Percentiles rank a stretch among this genome's conserved stretches.
These are phyloP conservation scores for Sesamia nonagrioides DNA, from an alignment of 1,140 invertebrate species.

Conservation along the genomic window DNA sequence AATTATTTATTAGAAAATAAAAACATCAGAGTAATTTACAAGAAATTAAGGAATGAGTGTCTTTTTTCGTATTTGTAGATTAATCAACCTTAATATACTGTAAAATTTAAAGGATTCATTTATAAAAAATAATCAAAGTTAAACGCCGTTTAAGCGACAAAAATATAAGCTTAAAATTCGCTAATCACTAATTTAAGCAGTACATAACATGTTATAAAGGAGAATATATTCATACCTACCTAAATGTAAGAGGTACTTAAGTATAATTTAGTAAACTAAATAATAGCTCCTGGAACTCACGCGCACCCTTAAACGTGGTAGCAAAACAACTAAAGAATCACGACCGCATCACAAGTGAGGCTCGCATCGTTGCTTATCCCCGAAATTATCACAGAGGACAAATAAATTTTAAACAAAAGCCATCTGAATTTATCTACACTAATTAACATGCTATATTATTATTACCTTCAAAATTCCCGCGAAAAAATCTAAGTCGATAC, in stretches of 20 bases:
- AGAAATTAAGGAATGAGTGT: too few relatives aligned
- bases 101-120: too few relatives aligned
- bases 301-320: constrained; percentile 9
- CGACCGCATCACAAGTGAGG: neutral
- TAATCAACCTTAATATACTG: too few relatives aligned
- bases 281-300: constrained; percentile 16
- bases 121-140: too few relatives aligned
- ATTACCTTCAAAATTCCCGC: constrained; percentile 45
- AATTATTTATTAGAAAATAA: too few relatives aligned
- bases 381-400: constrained; percentile 10
- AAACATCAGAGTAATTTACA: too few relatives aligned
- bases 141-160: too few relatives aligned
- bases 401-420: neutral
- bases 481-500: constrained; percentile 15
- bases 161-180: too few relatives aligned
- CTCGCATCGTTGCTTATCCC: neutral
- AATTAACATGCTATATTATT: constrained; percentile 23
- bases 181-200: too few relatives aligned
- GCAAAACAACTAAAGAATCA: neutral
- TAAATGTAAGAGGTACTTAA: neutral
- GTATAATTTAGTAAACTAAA: neutral
- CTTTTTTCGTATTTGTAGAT: too few relatives aligned
- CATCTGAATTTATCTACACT: constrained; percentile 15
- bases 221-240: neutral
- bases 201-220: neutral